A percentile compares a stretch with the other conserved stretches of the same genome.
phyloP scores from a whole-genome alignment of 2,113 vertebrate species.

The Columba livia region DNA sequence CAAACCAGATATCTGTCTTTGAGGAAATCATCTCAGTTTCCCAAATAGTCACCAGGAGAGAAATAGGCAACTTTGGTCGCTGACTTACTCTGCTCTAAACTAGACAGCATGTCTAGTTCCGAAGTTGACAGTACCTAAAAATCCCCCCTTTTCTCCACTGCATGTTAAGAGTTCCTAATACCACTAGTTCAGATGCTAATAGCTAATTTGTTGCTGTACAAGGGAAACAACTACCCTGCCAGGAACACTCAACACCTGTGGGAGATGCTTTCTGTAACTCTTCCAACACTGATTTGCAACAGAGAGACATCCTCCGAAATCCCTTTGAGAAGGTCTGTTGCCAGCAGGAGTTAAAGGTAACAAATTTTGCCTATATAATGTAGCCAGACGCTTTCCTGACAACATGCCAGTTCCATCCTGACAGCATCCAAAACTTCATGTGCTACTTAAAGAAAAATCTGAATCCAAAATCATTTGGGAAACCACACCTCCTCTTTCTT shows the following conservation, averaged over 20 bases:
- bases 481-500: not conserved
- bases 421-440: not conserved
- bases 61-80: not conserved
- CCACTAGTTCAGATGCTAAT: not conserved
- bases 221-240: not conserved
- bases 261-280: not conserved
- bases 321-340: not conserved
- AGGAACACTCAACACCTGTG: not conserved
- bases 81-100: not conserved
- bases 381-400: not conserved
- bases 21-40: not conserved
- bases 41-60: not conserved
- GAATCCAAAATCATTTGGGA: not conserved
- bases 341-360: not conserved
- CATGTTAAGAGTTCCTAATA: not conserved
- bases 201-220: not conserved
- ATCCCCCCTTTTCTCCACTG: not conserved
- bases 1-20: not conserved
- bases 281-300: not conserved
- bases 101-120: not conserved
- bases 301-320: not conserved
- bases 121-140: not conserved
- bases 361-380: not conserved
- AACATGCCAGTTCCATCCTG: not conserved
- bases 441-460: not conserved